Evolutionary conservation across 2,113 vertebrate genomes (phyloP).

Genomic region (Hipposideros armiger): DNA sequence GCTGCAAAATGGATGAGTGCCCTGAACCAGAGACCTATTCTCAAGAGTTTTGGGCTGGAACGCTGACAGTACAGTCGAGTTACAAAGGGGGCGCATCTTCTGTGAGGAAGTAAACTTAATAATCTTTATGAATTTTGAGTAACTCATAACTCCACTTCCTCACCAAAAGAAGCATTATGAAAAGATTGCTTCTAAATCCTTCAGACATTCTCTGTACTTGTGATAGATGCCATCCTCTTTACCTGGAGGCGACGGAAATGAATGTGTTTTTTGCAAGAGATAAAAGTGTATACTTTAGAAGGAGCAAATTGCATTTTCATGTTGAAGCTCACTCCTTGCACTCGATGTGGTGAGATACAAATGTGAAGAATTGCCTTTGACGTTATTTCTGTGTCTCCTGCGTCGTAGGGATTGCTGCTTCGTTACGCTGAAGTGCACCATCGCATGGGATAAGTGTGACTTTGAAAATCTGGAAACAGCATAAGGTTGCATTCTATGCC

Average conservation of each 20-base stretch:
- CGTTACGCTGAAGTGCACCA: conserved; percentile 80
- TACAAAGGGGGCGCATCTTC: conserved; percentile 64
- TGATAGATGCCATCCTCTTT: conserved; percentile 85
- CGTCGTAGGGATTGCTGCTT: conserved; percentile 70
- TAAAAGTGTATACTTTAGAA: conserved; percentile 84
- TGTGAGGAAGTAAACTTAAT: conserved; percentile 85
- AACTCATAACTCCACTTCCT: conserved; percentile 80
- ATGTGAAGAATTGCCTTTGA: conserved; percentile 85
- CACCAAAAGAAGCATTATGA: conserved; percentile 84
- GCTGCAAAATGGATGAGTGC: conserved; percentile 74
- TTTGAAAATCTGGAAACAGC: conserved; percentile 74
- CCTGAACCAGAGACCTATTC: conserved; percentile 76
- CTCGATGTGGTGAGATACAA: conserved; percentile 81
- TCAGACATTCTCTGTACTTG: conserved; percentile 78
- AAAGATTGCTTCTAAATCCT: conserved; percentile 87
- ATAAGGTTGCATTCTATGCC: conserved; percentile 59
- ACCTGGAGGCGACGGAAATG: conserved; percentile 83
- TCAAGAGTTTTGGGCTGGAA: conserved; percentile 69
- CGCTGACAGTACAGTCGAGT: conserved; percentile 61
- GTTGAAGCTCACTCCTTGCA: conserved; percentile 85
- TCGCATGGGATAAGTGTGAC: conserved; percentile 75
- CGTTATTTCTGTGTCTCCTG: conserved; percentile 79
- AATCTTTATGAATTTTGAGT: conserved; percentile 88
- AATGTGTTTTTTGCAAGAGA: conserved; percentile 81
- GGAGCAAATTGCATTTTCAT: conserved; percentile 87